Base-by-base conservation (phyloP, 2,797 vertebrate genomes). In the Artibeus lituratus region DNA sequence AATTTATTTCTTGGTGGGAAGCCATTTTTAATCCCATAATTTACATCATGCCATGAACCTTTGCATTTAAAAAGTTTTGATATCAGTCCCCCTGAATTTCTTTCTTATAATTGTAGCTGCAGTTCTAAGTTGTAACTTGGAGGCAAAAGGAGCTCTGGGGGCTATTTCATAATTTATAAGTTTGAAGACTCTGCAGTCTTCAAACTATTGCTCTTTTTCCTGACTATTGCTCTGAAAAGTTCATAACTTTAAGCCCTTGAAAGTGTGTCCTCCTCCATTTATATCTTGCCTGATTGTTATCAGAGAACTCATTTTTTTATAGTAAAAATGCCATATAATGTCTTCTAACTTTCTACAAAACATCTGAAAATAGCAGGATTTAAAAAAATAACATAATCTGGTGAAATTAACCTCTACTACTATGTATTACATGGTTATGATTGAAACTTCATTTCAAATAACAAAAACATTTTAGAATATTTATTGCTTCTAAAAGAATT, bases 371-470 rank as follows among this genome's bases (percentile, higher is more conserved):
- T 51, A 69, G 21, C 73, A 39, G 72, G 72, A 37, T 11, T 90
- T 92, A 53, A 16, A 94, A 81, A 73, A 83, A 80, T 32, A 49
- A 85, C 15, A 29, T 83, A 80, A 80, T 69, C 39, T 87, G 24
- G 22, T 53, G 7, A 93, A 76, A 91, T 88, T 49, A 76, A 42
- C 77, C 49, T 67, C 53, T 73, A 29, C 18, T 42, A 62, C 42
- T 44, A 32, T 87, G 57, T 72, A 76, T 90, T 42, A 26, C 29
- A 76, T 42, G 2, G 29, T 53, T 83, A 51, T 62, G n/a, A 91
- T 12, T 49, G 51, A 89, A 88, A 93, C 49, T 74, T 67, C 47
- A 72, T 77, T 90, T 94, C 73, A 91, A 92, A 78, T 69, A 86
- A 80, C 51, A 72, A 86, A 15, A 26, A 59, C 19, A 88, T 88